Base-by-base conservation (phyloP, 2,797 vertebrate species). In the Craterocephalus amniculus region DNA sequence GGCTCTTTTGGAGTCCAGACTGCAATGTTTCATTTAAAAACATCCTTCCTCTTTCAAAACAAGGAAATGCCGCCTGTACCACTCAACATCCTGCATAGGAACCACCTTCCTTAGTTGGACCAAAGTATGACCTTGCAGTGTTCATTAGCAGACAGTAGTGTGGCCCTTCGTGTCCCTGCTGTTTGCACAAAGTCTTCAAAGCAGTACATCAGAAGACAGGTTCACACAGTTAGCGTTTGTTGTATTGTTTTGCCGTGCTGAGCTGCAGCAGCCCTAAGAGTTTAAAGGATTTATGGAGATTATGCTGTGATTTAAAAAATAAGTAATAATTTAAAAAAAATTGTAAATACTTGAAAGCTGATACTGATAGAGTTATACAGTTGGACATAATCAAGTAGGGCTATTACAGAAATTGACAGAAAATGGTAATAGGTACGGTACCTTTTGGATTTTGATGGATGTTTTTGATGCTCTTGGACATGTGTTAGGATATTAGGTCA, bases 61-160 rank as follows among this genome's bases (percentile, higher is more conserved):
- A 88, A 90, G 87, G 84, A 93, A 91, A 89, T 83, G 63, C 84
- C 56, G 74, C 76, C 74, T 63, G 71, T 83, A 73, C 72, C 78
- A 80, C 86, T 90, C 83, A 92, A 89, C 89, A 91, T 93, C 89
- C 91, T 92, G 88, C 80, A 80, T 80, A 83, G 72, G 71, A 89
- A 67, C 75, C 58, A 64, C 84, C 87, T 88, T 78, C 85, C 88
- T 75, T 73, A 77, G 67, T 72, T 52, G 61, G 67, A 84, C 83
- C 70, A 74, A 72, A 80, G 85, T 72, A 69, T 83, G 67, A 74
- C 87, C 80, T 76, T 69, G 68, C 67, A 67, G 66, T 81, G 78
- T 85, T 81, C 83, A 81, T 70, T 72, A 66, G 66, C 79, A 67
- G 76, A 70, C 38, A 78, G 74, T 63, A 60, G 60, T 64, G 56